A percentile compares a stretch with the other conserved stretches of the same genome.
Conservation (phyloP, 2,888 invertebrate genomes). For the Monoplex corrugatus region DNA sequence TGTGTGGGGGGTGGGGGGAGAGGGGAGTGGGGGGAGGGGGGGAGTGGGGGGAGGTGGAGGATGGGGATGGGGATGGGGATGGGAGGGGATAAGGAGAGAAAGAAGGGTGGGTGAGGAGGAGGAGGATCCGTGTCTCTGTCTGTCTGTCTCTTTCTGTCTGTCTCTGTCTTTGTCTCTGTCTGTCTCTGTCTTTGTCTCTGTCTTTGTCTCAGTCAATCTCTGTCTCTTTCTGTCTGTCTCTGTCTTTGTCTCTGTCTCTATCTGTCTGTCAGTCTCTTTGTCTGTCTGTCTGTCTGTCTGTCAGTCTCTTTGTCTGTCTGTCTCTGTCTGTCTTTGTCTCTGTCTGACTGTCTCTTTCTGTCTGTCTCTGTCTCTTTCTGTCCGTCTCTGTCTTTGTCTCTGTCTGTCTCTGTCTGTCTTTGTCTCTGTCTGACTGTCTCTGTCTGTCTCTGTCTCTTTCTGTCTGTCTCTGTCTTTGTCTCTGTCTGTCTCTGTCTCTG, state of each 20-base stretch:
- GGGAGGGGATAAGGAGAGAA: too few relatives aligned
- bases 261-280: not conserved
- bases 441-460: too few relatives aligned
- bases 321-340: not conserved
- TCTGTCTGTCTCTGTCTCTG: too few relatives aligned
- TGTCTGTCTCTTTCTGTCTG: not conserved
- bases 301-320: not conserved
- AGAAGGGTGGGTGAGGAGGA: too few relatives aligned
- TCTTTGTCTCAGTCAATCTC: not conserved
- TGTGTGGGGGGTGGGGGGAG: too few relatives aligned
- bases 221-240: not conserved
- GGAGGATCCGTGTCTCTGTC: not conserved
- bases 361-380: not conserved
- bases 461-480: too few relatives aligned
- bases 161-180: too few relatives aligned
- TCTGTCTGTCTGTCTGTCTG: not conserved
- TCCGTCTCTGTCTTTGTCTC: not conserved
- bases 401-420: not conserved
- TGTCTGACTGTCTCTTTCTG: not conserved
- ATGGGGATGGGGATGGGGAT: too few relatives aligned
- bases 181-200: not conserved
- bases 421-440: not conserved
- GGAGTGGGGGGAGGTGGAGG: too few relatives aligned
- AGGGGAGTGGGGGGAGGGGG: too few relatives aligned
- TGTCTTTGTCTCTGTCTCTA: not conserved